Evolutionary conservation across 1,140 invertebrate genomes (phyloP), one percentile per base, ranked within the genome.

Genomic region (Diorhabda elongata): DNA sequence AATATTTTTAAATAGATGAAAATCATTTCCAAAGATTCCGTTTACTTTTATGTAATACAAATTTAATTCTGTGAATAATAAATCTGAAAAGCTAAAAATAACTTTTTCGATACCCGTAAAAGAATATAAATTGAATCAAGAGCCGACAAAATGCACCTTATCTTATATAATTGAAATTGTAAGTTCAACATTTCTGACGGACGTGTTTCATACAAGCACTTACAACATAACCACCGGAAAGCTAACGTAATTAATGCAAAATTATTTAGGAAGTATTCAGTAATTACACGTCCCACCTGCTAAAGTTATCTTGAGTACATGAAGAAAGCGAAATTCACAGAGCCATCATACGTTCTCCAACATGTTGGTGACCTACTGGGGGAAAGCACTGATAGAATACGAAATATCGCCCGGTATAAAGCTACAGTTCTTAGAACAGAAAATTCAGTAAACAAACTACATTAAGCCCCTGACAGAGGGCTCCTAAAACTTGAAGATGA

Each of bases 371-470:
- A 69, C 68, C 57, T 47, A 62, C 44, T 66, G 58, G 45, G 26
- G 9, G 9, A 66, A 43, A 45, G 67, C 73, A 73, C 73, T 73
- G 72, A 64, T 66, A 73, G 73, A 71, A 76, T 69, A 67, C 68
- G 44, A 67, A 76, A 74, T 71, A 75, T 69, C 69, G 70, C 67
- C 68, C 69, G 69, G 71, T 77, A 77, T 77, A 77, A 74, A 77
- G 73, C 69, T 61, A 64, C 59, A 66, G 56, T 52, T 44, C 63
- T 58, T 67, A 59, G 71, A 68, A 66, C 68, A 72, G 66, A 56
- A 47, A 60, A 47, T 73, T 68, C 74, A 78, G 75, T 78, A 74
- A 76, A 78, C 69, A 70, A 63, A 71, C 73, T 72, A 72, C 74
- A 71, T 77, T 75, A 73, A 70, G 69, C 70, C 71, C 67, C 69